Conservation (phyloP, 2,113 vertebrate genomes). For the Chamaetylas fuelleborni region DNA sequence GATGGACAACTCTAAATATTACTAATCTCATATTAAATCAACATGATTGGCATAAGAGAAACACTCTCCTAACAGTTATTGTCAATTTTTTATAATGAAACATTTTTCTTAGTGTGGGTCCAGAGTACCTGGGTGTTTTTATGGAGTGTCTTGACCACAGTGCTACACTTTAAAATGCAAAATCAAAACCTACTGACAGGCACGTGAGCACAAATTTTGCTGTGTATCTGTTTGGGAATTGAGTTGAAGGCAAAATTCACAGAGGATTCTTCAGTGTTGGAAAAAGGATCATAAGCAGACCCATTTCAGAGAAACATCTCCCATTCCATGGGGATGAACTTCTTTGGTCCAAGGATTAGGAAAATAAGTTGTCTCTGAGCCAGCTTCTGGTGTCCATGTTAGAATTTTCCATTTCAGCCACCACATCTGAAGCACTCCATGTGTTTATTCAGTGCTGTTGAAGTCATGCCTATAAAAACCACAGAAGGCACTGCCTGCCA, state of each 20-base stretch:
- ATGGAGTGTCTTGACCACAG: neutral
- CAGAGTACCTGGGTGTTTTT: neutral
- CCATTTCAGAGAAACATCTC: neutral
- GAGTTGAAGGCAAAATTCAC: neutral
- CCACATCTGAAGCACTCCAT: neutral
- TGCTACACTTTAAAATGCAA: neutral
- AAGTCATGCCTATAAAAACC: neutral
- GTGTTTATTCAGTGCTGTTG: neutral
- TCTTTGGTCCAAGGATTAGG: neutral
- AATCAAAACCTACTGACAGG: neutral
- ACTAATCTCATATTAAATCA: neutral
- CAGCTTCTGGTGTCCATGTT: neutral
- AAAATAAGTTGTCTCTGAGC: neutral
- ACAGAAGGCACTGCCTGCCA: neutral
- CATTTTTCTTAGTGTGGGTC: neutral
- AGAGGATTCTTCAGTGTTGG: neutral
- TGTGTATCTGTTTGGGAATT: too few species aligned
- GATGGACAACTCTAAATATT: neutral
- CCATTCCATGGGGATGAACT: neutral
- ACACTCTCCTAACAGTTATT: neutral
- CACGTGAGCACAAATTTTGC: neutral
- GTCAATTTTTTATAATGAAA: neutral
- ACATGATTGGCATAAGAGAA: neutral
- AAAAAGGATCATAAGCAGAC: neutral
- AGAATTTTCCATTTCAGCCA: constrained; percentile 20